Conservation (phyloP, 2,888 invertebrate genomes). For the Melikaiella ostensackeni region DNA sequence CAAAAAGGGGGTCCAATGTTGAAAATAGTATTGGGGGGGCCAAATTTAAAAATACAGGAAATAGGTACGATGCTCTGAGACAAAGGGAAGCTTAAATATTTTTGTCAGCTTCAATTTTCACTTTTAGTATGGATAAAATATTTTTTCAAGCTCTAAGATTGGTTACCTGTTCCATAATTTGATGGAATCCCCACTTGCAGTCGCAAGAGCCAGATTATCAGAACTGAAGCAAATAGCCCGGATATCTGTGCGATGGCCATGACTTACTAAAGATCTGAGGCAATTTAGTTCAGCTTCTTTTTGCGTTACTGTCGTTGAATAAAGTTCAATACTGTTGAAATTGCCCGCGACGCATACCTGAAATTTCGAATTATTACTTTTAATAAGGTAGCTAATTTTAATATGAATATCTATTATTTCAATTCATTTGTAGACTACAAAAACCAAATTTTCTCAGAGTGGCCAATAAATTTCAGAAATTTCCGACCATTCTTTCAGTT, state of each 20-base stretch:
- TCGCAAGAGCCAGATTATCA: slow-evolving; percentile 91
- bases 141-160: neutral
- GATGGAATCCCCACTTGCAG: slow-evolving; percentile 91
- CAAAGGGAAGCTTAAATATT: too few relatives aligned
- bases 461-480: too few relatives aligned
- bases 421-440: neutral
- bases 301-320: slow-evolving; percentile 79
- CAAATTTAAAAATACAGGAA: too few relatives aligned
- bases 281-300: slow-evolving; percentile 80
- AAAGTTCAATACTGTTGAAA: slow-evolving; percentile 88
- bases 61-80: too few relatives aligned
- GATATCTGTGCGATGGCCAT: slow-evolving; percentile 95
- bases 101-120: too few relatives aligned
- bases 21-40: too few relatives aligned
- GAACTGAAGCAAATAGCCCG: slow-evolving; percentile 93
- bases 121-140: too few relatives aligned
- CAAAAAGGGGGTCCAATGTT: too few relatives aligned
- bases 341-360: slow-evolving; percentile 82
- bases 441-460: slow-evolving; percentile 23
- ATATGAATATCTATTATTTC: neutral
- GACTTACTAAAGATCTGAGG: slow-evolving; percentile 83
- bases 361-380: slow-evolving; percentile 37
- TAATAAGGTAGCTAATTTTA: slow-evolving; percentile 10
- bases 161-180: slow-evolving; percentile 95
- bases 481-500: too few relatives aligned